Evolutionary conservation across 2,888 invertebrate species (phyloP).

Genomic region (Agrotis clavis): DNA sequence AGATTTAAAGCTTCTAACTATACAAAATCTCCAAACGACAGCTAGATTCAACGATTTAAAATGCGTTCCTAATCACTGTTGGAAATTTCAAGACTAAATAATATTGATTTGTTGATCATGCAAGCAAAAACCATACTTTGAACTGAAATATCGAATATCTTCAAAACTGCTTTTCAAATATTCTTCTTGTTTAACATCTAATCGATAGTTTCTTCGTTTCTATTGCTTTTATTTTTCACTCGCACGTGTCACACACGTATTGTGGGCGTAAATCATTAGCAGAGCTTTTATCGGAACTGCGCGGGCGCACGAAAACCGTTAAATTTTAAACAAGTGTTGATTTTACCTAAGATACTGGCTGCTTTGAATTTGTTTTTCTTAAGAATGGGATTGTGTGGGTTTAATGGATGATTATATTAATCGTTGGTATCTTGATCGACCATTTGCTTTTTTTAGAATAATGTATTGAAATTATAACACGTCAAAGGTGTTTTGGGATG

Average conservation of each 20-base stretch:
- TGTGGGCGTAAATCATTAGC: conserved; percentile 67
- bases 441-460: conserved; percentile 13
- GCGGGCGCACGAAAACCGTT: conserved; percentile 64
- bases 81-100: no score
- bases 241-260: conserved; percentile 52
- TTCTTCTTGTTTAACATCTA: conserved; percentile 25
- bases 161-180: conserved; percentile 1
- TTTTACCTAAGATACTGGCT: conserved; percentile 42
- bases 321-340: conserved; percentile 52
- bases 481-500: conserved; percentile 4
- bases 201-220: conserved; percentile 30
- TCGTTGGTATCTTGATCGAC: neutral
- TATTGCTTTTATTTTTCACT: conserved; percentile 47
- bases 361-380: conserved; percentile 32
- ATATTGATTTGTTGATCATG: no score
- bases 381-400: conserved; percentile 10
- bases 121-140: neutral
- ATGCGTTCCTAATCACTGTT: neutral
- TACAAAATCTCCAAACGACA: neutral
- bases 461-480: neutral
- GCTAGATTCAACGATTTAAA: neutral
- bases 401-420: conserved; percentile 17
- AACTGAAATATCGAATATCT: neutral
- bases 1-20: neutral
- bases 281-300: conserved; percentile 63